These are phyloP conservation scores for Sepioteuthis lessoniana DNA, from an alignment of 2,888 invertebrate species.

Conservation along the genomic window DNA sequence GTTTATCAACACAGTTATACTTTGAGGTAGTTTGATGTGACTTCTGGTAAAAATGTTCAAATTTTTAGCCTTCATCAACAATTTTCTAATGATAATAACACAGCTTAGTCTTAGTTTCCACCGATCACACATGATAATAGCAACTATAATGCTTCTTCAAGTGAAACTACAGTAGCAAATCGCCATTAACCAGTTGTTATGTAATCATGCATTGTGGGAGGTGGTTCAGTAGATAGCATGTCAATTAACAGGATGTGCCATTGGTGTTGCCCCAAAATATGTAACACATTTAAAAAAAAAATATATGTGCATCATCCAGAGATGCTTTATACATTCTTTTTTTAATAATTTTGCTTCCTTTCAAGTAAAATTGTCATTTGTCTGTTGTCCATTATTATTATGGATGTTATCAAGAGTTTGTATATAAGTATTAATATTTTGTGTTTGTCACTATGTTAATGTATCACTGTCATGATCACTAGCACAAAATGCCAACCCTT, in stretches of 20 bases:
- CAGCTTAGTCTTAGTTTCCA: constrained; percentile 33
- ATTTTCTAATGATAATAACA: neutral
- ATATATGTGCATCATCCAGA: neutral
- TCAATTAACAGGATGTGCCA: constrained; percentile 23
- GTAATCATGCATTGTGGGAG: constrained; percentile 18
- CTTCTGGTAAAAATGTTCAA: neutral
- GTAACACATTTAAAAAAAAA: constrained; percentile 8
- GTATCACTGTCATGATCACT: neutral
- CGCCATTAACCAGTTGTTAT: neutral
- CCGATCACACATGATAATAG: neutral
- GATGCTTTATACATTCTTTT: neutral
- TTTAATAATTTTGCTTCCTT: neutral
- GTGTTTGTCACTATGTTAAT: neutral
- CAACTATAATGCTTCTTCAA: constrained; percentile 20
- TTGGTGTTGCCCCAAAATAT: constrained; percentile 16
- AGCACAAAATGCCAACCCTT: neutral
- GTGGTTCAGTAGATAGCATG: constrained; percentile 7
- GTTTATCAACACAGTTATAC: constrained; percentile 33
- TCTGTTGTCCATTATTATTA: neutral
- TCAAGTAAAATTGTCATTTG: neutral
- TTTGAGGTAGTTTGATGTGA: constrained; percentile 23
- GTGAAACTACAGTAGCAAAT: constrained; percentile 2
- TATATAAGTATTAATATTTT: neutral
- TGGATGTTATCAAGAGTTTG: neutral
- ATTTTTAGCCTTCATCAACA: neutral